Evolutionary conservation across 37 sponge, comb jelly and placozoan species (phyloP).

Genomic region (Aphrocallistes beatrix): DNA sequence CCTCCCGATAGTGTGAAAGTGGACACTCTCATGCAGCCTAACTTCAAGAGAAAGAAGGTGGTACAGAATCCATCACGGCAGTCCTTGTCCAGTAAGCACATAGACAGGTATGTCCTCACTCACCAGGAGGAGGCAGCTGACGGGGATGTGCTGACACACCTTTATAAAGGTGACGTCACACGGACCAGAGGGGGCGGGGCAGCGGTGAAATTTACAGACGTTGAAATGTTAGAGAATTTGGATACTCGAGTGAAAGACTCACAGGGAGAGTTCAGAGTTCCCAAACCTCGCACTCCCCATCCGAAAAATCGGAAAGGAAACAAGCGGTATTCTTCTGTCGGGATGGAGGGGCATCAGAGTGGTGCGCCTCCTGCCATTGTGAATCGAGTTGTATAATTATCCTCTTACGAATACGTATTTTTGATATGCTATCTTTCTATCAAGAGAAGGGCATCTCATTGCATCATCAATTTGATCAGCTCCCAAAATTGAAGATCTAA

Average conservation of each 20-base stretch:
- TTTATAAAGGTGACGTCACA: slow-evolving; percentile 63
- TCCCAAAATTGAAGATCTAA: not conserved
- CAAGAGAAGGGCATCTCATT: not conserved
- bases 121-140: slow-evolving; percentile 70
- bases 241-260: not conserved
- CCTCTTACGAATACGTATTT: not conserved
- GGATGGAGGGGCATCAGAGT: not conserved
- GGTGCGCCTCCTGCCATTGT: not conserved
- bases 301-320: not conserved
- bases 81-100: slow-evolving; percentile 40
- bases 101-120: slow-evolving; percentile 40
- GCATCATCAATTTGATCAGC: not conserved
- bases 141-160: slow-evolving; percentile 51
- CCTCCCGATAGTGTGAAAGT: slow-evolving; percentile 43
- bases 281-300: not conserved
- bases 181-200: slow-evolving; percentile 64
- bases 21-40: slow-evolving; percentile 70
- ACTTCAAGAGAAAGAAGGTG: slow-evolving; percentile 80
- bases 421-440: not conserved
- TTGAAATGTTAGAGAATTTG: slow-evolving; percentile 32
- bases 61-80: slow-evolving; percentile 64
- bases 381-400: slow-evolving; percentile 10
- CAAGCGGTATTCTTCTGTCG: not conserved
- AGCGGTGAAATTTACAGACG: slow-evolving; percentile 70
- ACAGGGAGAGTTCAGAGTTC: not conserved